Conservation (phyloP, 2,797 vertebrate species). For the Crax fasciolata region DNA sequence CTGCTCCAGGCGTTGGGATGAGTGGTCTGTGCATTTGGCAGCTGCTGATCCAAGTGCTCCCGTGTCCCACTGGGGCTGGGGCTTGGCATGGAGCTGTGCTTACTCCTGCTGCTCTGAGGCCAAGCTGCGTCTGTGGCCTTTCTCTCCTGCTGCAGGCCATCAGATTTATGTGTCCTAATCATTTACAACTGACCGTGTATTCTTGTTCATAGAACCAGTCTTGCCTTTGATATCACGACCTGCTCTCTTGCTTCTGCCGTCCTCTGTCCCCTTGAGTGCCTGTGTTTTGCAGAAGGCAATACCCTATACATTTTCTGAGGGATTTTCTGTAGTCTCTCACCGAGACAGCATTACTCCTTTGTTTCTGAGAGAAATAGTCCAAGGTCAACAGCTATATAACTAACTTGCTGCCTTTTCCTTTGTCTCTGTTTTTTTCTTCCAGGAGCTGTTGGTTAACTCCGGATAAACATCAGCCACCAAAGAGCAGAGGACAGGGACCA, state of each 20-base stretch:
- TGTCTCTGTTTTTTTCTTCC: constrained; percentile 40
- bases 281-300: neutral
- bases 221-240: neutral
- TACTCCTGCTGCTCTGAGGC: neutral
- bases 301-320: neutral
- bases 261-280: neutral
- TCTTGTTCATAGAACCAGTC: neutral
- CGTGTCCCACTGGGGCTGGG: neutral
- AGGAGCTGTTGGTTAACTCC: constrained; percentile 76
- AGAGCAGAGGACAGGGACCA: constrained; percentile 60
- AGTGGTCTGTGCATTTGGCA: neutral
- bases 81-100: neutral
- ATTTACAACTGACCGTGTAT: neutral
- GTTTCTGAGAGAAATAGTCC: neutral
- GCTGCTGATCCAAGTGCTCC: neutral
- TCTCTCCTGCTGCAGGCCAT: neutral
- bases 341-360: neutral
- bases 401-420: constrained; percentile 21
- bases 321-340: neutral
- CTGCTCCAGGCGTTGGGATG: neutral
- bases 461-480: constrained; percentile 42
- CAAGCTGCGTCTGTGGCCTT: neutral
- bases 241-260: neutral
- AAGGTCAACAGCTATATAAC: neutral
- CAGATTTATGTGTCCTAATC: neutral